Percentiles rank a stretch among this genome's conserved stretches.
phyloP scores from a whole-genome alignment of 1,140 invertebrate species.

The Bombus confusus region DNA sequence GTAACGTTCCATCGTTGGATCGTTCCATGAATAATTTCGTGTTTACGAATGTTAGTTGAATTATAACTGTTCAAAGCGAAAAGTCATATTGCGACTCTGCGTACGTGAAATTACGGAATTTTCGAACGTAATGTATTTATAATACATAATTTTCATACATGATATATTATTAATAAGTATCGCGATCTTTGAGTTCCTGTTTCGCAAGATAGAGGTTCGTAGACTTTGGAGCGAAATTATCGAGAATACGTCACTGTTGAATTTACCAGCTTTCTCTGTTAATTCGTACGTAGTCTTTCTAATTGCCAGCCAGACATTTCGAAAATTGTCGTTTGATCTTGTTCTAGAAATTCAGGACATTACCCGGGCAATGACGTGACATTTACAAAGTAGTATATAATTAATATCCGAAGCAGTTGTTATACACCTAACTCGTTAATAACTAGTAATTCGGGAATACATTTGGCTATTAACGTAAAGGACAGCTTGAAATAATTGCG shows the following conservation, averaged over 20 bases:
- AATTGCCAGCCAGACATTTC: not conserved
- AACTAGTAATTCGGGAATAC: not conserved
- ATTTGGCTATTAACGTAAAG: not conserved
- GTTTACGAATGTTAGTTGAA: no score
- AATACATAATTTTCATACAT: no score
- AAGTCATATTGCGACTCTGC: not conserved
- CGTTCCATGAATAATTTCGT: no score
- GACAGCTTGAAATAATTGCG: slow-evolving; percentile 19
- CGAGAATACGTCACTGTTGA: not conserved
- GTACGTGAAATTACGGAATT: no score
- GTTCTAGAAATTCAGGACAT: not conserved
- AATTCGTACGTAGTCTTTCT: not conserved
- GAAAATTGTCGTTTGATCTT: not conserved
- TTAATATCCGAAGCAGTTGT: not conserved
- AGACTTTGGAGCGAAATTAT: no score
- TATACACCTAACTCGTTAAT: not conserved
- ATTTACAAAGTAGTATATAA: not conserved
- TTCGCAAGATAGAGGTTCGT: no score
- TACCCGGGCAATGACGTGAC: not conserved
- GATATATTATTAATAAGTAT: no score
- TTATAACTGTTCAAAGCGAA: not conserved
- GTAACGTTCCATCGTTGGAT: no score
- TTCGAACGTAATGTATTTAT: no score
- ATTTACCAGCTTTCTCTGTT: not conserved
- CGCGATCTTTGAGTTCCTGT: no score